Evolutionary conservation across 2,113 vertebrate species (phyloP).

Genomic region (Struthidea cinerea): DNA sequence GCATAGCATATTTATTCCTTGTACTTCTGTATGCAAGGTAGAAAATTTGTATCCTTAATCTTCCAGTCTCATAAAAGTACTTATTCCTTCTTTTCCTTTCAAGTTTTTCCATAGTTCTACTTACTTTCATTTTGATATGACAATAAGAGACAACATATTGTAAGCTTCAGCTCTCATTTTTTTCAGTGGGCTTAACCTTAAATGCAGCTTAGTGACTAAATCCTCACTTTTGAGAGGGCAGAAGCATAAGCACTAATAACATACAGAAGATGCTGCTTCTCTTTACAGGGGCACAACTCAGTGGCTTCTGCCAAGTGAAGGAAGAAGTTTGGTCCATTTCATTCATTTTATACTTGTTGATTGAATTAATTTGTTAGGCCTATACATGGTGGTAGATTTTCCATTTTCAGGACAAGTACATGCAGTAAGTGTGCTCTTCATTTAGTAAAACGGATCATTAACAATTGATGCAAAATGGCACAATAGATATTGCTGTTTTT

Average conservation of each 20-base stretch:
- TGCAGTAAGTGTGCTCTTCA: neutral
- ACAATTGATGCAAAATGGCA: neutral
- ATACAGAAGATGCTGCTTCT: neutral
- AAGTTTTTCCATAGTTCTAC: neutral
- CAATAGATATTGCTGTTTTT: neutral
- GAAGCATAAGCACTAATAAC: neutral
- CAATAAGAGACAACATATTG: neutral
- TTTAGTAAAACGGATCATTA: constrained; percentile 36
- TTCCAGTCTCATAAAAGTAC: neutral
- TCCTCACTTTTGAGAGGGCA: neutral
- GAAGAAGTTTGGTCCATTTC: neutral
- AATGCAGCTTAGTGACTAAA: neutral
- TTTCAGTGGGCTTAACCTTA: neutral
- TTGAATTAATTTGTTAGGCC: neutral
- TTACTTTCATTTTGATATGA: neutral
- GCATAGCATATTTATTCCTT: neutral
- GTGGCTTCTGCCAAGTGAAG: neutral
- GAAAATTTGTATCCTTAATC: neutral
- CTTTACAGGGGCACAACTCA: neutral
- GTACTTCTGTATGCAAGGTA: neutral
- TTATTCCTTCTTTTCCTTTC: neutral
- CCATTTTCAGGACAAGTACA: neutral
- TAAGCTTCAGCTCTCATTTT: neutral
- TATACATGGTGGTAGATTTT: neutral
- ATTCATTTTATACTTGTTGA: neutral